These are phyloP conservation scores for Cottoperca gobio DNA, from an alignment of 2,797 vertebrate genomes.

Conservation along the genomic window DNA sequence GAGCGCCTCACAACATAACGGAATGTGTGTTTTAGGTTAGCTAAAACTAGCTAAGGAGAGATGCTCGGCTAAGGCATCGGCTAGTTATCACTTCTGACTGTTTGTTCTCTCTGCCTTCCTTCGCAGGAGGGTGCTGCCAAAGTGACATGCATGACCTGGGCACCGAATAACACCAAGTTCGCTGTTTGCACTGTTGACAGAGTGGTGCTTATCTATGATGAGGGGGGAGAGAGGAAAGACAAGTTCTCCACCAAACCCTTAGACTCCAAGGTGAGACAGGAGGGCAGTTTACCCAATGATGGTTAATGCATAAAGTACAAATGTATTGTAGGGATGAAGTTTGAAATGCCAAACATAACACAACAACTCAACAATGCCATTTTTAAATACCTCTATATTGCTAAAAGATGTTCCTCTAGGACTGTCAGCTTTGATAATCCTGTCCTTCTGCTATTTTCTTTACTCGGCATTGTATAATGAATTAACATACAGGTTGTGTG, in stretches of 20 bases:
- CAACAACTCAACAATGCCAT: background rate
- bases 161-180: slow-evolving; percentile 90
- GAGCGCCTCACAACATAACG: too few species aligned
- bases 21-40: background rate
- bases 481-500: background rate
- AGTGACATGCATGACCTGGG: slow-evolving; percentile 95
- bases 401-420: background rate
- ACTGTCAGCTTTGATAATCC: background rate
- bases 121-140: slow-evolving; percentile 90
- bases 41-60: background rate
- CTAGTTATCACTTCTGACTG: too few species aligned
- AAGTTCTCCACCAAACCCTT: slow-evolving; percentile 97
- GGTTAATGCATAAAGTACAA: too few species aligned
- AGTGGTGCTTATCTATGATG: slow-evolving; percentile 95
- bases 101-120: background rate
- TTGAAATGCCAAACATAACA: too few species aligned
- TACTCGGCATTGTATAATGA: too few species aligned
- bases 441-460: background rate
- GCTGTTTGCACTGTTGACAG: slow-evolving; percentile 94
- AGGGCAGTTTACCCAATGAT: too few species aligned
- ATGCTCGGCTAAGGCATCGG: background rate
- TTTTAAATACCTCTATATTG: background rate
- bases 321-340: too few species aligned
- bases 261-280: slow-evolving; percentile 93
- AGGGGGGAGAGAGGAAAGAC: slow-evolving; percentile 94